Base-by-base conservation (phyloP, 2,113 vertebrate genomes). In the Campylorhamphus procurvoides region DNA sequence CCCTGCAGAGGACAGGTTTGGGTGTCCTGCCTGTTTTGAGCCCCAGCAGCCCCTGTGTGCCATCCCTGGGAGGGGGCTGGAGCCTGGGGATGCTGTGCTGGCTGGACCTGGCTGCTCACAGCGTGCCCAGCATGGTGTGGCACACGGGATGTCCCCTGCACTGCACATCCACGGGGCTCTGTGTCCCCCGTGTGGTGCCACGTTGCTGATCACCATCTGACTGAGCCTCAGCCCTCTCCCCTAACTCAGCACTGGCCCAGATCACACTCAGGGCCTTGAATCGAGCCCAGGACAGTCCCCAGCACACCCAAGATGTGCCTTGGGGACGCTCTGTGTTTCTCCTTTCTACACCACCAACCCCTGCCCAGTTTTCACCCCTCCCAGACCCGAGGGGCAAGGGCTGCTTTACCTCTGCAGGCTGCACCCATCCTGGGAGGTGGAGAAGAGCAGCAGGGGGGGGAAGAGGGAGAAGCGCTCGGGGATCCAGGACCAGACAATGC, bases 401-500 rank as follows among this genome's bases (percentile, higher is more conserved):
- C 20, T 1, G 7, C 90, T 95, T 97, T 97, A 99, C 99, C 98
- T 98, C 68, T 97, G 95, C 44, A 99, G 97, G 89, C 98, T 98
- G 94, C 97, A 97, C 40, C 97, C 98, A 1, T 99, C 97, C 89
- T 98, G 93, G 14, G 94, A 87, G 25, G 97, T 98, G 82, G 97
- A 98, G 94, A 98, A 99, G 84, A 99, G 96, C 75, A 96, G 96
- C 55, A 98, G 79, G 1, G 98, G 99, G 33, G 97, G 97, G 93
- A 98, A 98, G 56, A 99, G 98, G 56, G 99, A 98, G 86, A 99
- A 98, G 39, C 99, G 98, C 82, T 99, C 98, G 1, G 99, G 99
- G 75, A 99, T 99, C 99, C 98, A 99, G 89, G 99, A 98, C 99
- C 99, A 99, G 75, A 99, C 20, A 3, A 98, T 94, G 83, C 98